Conservation (phyloP, 2,113 vertebrate genomes). For the Salvelinus sp. region DNA sequence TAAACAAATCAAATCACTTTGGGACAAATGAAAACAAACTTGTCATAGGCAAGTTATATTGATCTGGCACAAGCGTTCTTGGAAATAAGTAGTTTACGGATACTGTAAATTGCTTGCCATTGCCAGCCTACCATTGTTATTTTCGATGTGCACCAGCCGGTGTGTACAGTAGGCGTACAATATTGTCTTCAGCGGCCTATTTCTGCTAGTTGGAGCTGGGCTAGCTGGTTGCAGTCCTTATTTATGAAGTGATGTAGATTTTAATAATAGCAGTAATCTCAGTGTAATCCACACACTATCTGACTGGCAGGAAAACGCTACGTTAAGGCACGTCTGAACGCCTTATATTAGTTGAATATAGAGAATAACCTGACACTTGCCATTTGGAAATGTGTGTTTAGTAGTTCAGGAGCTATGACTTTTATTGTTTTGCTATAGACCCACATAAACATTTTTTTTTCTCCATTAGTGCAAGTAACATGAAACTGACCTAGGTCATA, state of each 20-base stretch:
- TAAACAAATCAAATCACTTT: background rate
- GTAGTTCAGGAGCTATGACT: background rate
- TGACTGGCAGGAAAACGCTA: background rate
- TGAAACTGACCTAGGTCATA: background rate
- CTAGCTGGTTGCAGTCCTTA: background rate
- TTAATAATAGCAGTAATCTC: slow-evolving; percentile 18
- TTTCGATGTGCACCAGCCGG: no score
- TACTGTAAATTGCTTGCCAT: no score
- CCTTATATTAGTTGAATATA: background rate
- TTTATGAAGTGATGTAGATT: slow-evolving; percentile 14
- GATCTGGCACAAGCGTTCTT: no score
- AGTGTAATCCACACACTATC: background rate
- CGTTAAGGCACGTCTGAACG: no score
- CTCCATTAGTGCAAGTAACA: background rate
- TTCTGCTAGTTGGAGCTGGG: background rate
- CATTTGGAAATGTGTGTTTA: background rate
- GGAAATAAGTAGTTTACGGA: no score
- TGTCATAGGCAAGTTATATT: background rate
- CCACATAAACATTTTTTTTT: background rate
- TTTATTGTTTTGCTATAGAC: background rate
- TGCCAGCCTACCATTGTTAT: background rate
- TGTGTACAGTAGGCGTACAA: background rate
- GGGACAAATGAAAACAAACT: background rate
- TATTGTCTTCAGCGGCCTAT: background rate
- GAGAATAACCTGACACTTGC: no score